Base-by-base conservation (phyloP, 2,797 vertebrate genomes). In the Manis crassicaudata region DNA sequence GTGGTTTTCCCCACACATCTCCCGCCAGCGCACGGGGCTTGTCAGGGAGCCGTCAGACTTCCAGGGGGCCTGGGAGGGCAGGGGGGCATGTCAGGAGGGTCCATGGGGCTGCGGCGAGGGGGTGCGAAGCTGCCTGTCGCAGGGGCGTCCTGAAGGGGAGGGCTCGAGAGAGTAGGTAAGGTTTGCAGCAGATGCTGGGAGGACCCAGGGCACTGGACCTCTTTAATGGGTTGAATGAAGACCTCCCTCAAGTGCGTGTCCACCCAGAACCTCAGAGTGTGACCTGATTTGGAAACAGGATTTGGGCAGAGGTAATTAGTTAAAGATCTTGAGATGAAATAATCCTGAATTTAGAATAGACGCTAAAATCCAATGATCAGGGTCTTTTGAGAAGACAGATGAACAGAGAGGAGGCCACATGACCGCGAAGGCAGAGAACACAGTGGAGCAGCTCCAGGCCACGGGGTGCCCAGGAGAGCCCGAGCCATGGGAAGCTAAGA, bases 91-190 rank as follows among this genome's bases (percentile, higher is more conserved):
- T 18, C 9, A 1, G 76, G 35, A 63, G 60, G 40, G 63, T 11
- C 79, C 27, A 0, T 0, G 27, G 50, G 37, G 3, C 10, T 1
- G 52, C 4, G 0, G 5, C 8, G 50, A 32, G n/a, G 6, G 5
- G 40, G 12, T 0, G 1, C 5, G 35, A 5, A 11, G 16, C 25
- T n/a, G 60, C 23, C n/a, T 25, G n/a, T 3, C 0, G 3, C 40
- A 46, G 56, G 27, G 52, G 25, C 27, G 21, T 62, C 56, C 52
- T 37, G 25, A 0, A 0, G 76, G 17, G 37, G 6, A 43, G 75
- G n/a, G 32, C 43, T 0, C 0, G 1, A 23, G 79, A 18, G n/a
- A 5, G 40, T 6, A 17, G 20, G 70, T 6, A 6, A 18, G 14
- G 4, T 46, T 58, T 60, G 16, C 29, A 18, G 79, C 43, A 7